These are phyloP conservation scores for Himalopsyche japonica DNA, from an alignment of 2,888 invertebrate genomes.

Conservation along the genomic window DNA sequence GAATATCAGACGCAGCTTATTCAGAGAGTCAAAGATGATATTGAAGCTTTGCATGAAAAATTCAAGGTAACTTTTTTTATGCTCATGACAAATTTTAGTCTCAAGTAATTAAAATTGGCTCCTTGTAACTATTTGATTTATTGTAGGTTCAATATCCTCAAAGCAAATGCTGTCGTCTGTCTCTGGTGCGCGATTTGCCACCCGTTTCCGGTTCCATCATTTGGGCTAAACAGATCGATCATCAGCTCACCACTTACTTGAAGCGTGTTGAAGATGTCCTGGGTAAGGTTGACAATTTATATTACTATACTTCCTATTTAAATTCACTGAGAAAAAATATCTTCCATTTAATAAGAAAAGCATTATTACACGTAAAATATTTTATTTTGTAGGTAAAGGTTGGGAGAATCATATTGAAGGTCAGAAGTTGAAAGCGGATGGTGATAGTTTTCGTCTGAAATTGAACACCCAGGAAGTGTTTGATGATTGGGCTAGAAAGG, in stretches of 20 bases:
- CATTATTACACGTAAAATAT: too few relatives aligned
- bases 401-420: constrained; percentile 99
- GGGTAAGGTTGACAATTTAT: constrained; percentile 64
- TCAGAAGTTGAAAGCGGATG: constrained; percentile 94
- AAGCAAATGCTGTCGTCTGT: constrained; percentile 91
- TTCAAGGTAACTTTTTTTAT: constrained; percentile 73
- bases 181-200: constrained; percentile 90
- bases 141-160: constrained; percentile 88
- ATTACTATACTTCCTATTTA: not conserved
- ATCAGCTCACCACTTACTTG: constrained; percentile 94
- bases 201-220: constrained; percentile 98
- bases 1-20: constrained; percentile 99
- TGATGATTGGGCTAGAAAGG: constrained; percentile 95
- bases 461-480: constrained; percentile 96
- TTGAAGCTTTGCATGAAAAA: constrained; percentile 95
- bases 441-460: constrained; percentile 95
- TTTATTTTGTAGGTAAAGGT: constrained; percentile 72
- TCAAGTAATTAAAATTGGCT: too few relatives aligned
- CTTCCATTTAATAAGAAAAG: too few relatives aligned
- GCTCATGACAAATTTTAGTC: too few relatives aligned
- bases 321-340: too few relatives aligned
- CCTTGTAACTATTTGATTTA: not conserved
- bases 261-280: constrained; percentile 97
- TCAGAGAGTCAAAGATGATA: constrained; percentile 98
- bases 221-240: constrained; percentile 98